Percentiles rank a stretch among this genome's conserved stretches.
Evolutionary conservation across 2,113 vertebrate species (phyloP).

Genomic region (Carettochelys insculpta): DNA sequence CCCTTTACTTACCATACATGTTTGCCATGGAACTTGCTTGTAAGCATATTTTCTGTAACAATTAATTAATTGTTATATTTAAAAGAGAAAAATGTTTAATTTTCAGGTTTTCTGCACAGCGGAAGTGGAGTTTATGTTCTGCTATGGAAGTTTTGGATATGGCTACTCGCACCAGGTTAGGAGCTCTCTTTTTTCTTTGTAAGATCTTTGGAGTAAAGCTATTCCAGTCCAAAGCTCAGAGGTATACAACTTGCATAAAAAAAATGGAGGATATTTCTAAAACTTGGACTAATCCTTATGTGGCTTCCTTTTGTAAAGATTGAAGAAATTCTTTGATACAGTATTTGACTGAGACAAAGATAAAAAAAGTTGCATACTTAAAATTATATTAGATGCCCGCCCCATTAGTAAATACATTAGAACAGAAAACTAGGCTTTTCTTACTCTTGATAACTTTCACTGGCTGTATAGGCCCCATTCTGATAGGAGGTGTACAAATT

Average conservation of each 20-base stretch:
- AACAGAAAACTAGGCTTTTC: not conserved
- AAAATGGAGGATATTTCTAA: not conserved
- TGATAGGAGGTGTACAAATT: not conserved
- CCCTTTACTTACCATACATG: not conserved
- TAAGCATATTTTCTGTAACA: not conserved
- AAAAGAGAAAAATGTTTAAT: not conserved
- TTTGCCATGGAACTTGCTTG: not conserved
- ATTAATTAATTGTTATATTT: not conserved
- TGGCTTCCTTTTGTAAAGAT: not conserved
- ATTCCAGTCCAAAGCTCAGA: not conserved
- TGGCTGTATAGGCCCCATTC: not conserved
- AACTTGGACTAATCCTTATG: not conserved
- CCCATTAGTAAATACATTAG: not conserved
- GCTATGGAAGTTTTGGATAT: constrained; percentile 71
- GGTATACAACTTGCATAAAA: not conserved
- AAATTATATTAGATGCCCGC: not conserved
- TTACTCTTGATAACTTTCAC: not conserved
- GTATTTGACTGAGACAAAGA: not conserved
- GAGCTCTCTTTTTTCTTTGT: not conserved
- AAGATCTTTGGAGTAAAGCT: not conserved
- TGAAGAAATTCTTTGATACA: not conserved
- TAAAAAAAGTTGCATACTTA: not conserved
- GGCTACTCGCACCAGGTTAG: constrained; percentile 75
- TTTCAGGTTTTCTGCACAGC: constrained; percentile 62
- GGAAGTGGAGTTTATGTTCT: constrained; percentile 66